Base-by-base conservation (phyloP, 2,113 vertebrate genomes). In the Protobothrops mucrosquamatus region DNA sequence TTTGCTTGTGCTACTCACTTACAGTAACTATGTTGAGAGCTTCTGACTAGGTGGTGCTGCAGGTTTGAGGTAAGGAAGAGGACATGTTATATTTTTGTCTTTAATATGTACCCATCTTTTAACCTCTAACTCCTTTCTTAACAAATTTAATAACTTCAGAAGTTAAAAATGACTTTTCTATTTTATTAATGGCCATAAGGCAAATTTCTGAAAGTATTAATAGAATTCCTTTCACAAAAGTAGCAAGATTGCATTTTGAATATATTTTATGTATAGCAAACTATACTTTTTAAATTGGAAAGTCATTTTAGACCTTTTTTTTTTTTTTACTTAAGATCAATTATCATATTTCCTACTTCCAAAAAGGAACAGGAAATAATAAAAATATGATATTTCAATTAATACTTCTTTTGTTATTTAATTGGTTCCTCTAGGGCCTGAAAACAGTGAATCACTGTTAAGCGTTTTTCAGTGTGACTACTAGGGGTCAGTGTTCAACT, bases 401-500 rank as follows among this genome's bases (percentile, higher is more conserved):
- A 22, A 85, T 91, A 55, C n/a, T 43, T 91, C 55, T 8, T 85
- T 85, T 24, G 55, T 39, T 56, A 39, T 39, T 56, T 55, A 24
- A 56, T 74, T 56, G 23, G 22, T 56, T 43, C 52, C 12, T 43
- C 23, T 85, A 85, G 15, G 34, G 43, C 24, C 22, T 85, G 51
- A 85, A 91, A 54, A 52, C 29, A 52, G 26, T 81, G 74, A 39
- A 81, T 81, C 74, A 43, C 74, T 81, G 34, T 81, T 43, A 56
- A 93, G 55, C 24, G 43, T 22, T 94, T 90, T 94, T 51, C 23
- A 12, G 0, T 64, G 59, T 94, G 3, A 9, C 92, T 95, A 55
- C 39, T 64, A 29, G 56, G 52, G 74, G 86, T 92, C 3, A 4
- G 26, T 92, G 52, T 92, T 92, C 6, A 14, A 57, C 81, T 92